Conservation (phyloP, 2,888 invertebrate species). For the Epistrophe grossulariae region DNA sequence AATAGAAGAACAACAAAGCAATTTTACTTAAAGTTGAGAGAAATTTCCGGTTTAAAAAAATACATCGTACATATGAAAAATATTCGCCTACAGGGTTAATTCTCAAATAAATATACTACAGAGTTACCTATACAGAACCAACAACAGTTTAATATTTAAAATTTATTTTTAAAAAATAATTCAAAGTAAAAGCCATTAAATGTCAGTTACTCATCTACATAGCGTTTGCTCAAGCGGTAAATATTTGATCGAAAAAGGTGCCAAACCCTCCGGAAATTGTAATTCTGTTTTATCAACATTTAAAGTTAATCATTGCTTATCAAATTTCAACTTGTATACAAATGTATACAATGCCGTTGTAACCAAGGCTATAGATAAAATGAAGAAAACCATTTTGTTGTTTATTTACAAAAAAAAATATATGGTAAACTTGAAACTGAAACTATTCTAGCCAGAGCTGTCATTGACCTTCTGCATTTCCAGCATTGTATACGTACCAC, state of each 20-base stretch:
- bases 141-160: constrained; percentile 14
- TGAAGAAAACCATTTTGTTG: background rate
- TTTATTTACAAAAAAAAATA: constrained; percentile 16
- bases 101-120: background rate
- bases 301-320: constrained; percentile 3
- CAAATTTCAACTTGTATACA: background rate
- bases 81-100: constrained; percentile 19
- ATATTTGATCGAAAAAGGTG: constrained; percentile 10
- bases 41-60: constrained; percentile 60
- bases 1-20: background rate
- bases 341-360: constrained; percentile 1
- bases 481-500: background rate
- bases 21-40: constrained; percentile 39
- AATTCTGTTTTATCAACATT: constrained; percentile 9
- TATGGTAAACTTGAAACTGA: constrained; percentile 3
- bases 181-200: background rate
- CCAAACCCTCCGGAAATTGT: constrained; percentile 36
- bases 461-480: constrained; percentile 54
- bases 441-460: constrained; percentile 10
- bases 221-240: background rate
- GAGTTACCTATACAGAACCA: background rate
- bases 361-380: background rate
- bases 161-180: constrained; percentile 3
- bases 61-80: constrained; percentile 22
- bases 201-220: constrained; percentile 19